Evolutionary conservation across 2,888 invertebrate genomes (phyloP).

Genomic region (Hypselothyrea guttata): DNA sequence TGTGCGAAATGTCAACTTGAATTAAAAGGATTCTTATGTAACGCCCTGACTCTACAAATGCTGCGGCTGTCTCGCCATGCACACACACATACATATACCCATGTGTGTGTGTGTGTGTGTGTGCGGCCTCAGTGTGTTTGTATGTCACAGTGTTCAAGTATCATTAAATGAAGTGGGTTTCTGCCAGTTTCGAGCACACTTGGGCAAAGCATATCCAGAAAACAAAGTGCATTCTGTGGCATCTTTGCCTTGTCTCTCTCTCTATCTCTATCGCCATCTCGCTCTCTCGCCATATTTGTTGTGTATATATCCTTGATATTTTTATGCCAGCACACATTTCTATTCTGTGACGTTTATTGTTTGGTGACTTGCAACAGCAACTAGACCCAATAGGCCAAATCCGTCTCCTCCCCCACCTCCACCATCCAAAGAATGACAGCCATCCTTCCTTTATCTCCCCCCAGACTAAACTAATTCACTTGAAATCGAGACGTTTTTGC

Average conservation of each 20-base stretch:
- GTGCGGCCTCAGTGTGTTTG: conserved; percentile 70
- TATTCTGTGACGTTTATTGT: conserved; percentile 76
- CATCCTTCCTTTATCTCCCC: neutral
- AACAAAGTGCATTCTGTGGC: conserved; percentile 81
- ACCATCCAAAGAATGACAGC: conserved; percentile 13
- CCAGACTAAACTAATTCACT: conserved; percentile 35
- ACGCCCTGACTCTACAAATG: conserved; percentile 55
- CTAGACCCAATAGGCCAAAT: conserved; percentile 74
- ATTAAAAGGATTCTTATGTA: conserved; percentile 80
- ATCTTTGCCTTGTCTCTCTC: conserved; percentile 58
- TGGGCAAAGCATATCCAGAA: conserved; percentile 80
- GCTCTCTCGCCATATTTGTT: conserved; percentile 39
- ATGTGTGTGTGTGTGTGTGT: conserved; percentile 37
- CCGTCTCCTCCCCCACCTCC: conserved; percentile 19
- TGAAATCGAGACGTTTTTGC: conserved; percentile 7
- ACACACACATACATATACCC: conserved; percentile 3
- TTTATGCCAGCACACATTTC: conserved; percentile 66
- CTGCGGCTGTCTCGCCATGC: conserved; percentile 40
- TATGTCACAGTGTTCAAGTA: conserved; percentile 80
- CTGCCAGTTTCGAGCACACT: conserved; percentile 80
- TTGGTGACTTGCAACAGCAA: conserved; percentile 63
- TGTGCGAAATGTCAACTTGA: conserved; percentile 80
- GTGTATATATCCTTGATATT: conserved; percentile 73
- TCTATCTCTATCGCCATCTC: neutral
- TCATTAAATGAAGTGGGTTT: conserved; percentile 82